Base-by-base conservation (phyloP, 1,140 invertebrate genomes). In the Eumeta japonica region DNA sequence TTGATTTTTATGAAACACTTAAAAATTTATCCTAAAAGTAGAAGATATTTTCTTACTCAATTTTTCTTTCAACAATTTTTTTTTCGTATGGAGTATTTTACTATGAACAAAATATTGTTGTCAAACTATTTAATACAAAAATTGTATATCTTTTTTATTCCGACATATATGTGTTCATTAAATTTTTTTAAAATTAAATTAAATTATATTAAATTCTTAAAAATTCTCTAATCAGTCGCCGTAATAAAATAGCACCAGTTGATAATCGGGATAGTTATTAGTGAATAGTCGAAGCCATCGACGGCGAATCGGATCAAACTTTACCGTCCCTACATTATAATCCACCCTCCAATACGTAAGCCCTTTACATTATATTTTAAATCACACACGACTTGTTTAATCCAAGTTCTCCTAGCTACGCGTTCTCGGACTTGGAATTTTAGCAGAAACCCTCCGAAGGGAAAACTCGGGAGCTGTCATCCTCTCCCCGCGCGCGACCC, bases 381-480 rank as follows among this genome's bases (percentile, higher is more conserved):
- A 24, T 24, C 20, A 24, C 11, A 7, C 5, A 31, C n/a, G n/a
- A 24, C 20, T 7, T n/a, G n/a, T 24, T 24, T 24, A 5, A 24
- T n/a, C 5, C n/a, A 5, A 31, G 11, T 7, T 31, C 5, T 12
- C 15, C 11, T 12, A 31, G 30, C 30, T 5, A 24, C 20, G 20
- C 38, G 52, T 55, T 53, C 44, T 42, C 28, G 45, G 45, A 54
- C 46, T 50, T 60, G 57, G 59, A 66, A 64, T 57, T 66, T 65
- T 58, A 55, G 58, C 62, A 10, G 60, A 55, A 59, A 52, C 59
- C 51, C 58, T 63, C 62, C 56, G 55, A 62, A 62, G 62, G 63
- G 57, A 65, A 65, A 60, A 49, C 52, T 51, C 46, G 51, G 42
- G 20, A 24, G n/a, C 20, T n/a, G 20, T n/a, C 5, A 24, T 7